A percentile compares a stretch with the other conserved stretches of the same genome.
These are phyloP conservation scores for Decapterus maruadsi DNA, from an alignment of 2,797 vertebrate species.

Conservation along the genomic window DNA sequence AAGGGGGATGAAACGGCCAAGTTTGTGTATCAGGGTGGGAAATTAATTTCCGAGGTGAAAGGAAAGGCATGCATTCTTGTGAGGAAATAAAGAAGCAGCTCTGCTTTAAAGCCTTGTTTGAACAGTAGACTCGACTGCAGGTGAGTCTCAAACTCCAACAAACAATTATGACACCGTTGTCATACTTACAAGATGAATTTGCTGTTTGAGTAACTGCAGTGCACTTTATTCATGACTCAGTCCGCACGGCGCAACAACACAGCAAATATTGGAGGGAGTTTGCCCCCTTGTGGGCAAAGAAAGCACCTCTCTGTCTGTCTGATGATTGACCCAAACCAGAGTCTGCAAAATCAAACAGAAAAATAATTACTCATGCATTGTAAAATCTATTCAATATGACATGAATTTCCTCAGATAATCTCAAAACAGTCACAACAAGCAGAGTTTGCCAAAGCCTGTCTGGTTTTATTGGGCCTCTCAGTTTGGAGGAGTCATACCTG, in stretches of 20 bases:
- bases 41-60: conserved; percentile 72
- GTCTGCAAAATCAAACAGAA: conserved; percentile 34
- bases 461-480: conserved; percentile 23
- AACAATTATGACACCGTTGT: conserved; percentile 36
- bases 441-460: conserved; percentile 26
- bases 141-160: conserved; percentile 23
- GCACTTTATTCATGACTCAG: conserved; percentile 12
- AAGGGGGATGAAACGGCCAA: conserved; percentile 52
- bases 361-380: conserved; percentile 21
- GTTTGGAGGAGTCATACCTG: conserved; percentile 27
- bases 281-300: conserved; percentile 82
- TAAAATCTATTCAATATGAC: conserved; percentile 39
- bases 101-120: conserved; percentile 42
- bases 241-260: background rate
- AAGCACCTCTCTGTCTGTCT: background rate
- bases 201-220: conserved; percentile 22
- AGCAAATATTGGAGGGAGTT: conserved; percentile 71
- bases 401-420: conserved; percentile 30
- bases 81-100: conserved; percentile 16
- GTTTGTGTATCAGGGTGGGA: conserved; percentile 66
- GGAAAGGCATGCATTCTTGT: conserved; percentile 54
- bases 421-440: conserved; percentile 24
- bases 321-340: background rate
- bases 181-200: conserved; percentile 27
- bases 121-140: conserved; percentile 38